These are phyloP conservation scores for Acleris emargana DNA, from an alignment of 2,888 invertebrate species.

Conservation along the genomic window DNA sequence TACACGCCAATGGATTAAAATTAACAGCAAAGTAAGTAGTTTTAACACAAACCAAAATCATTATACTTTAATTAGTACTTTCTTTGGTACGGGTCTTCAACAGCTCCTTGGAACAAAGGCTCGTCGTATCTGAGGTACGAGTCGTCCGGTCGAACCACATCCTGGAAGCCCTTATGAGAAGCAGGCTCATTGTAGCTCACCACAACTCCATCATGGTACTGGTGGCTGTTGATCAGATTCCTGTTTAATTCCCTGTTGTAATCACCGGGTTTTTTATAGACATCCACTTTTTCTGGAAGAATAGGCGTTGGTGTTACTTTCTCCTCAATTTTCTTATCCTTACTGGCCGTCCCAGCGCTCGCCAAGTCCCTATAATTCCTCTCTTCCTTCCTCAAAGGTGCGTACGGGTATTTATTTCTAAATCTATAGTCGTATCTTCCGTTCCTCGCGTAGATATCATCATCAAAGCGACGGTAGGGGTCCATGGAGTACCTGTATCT, in stretches of 20 bases:
- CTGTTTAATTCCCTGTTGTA: constrained; percentile 56
- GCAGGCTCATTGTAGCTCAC: constrained; percentile 62
- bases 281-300: constrained; percentile 72
- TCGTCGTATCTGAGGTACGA: constrained; percentile 73
- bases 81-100: constrained; percentile 75
- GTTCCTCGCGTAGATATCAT: constrained; percentile 66
- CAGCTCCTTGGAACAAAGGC: constrained; percentile 69
- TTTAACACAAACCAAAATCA: not conserved
- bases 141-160: constrained; percentile 66
- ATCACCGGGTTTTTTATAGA: constrained; percentile 47
- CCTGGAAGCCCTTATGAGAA: constrained; percentile 65
- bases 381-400: constrained; percentile 73
- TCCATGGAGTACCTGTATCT: constrained; percentile 79
- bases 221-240: constrained; percentile 75
- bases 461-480: constrained; percentile 73
- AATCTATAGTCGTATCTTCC: constrained; percentile 78
- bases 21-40: not conserved
- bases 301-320: constrained; percentile 77
- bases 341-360: constrained; percentile 65
- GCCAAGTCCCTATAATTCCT: constrained; percentile 74
- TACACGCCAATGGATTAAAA: constrained; percentile 8
- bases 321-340: constrained; percentile 74
- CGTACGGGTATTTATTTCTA: constrained; percentile 71
- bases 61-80: constrained; percentile 59
- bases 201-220: constrained; percentile 68